phyloP scores from a whole-genome alignment of 2,797 vertebrate genomes.

The Clarias platycephalus region DNA sequence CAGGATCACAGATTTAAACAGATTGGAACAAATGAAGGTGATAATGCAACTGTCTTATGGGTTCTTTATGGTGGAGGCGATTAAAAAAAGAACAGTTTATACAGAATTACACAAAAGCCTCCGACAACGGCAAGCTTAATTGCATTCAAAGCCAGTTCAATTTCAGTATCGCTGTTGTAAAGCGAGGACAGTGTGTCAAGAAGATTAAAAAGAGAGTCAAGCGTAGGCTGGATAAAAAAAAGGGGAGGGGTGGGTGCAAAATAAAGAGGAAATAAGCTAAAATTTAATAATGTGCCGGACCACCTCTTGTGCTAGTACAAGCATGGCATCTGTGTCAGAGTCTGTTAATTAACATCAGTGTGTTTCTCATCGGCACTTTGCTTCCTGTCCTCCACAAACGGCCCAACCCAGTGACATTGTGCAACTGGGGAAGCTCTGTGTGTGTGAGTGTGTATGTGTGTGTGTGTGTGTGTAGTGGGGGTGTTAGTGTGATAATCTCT shows the following conservation, averaged over 20 bases:
- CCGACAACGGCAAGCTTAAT: conserved; percentile 70
- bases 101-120: conserved; percentile 70
- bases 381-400: conserved; percentile 74
- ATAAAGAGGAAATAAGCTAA: conserved; percentile 77
- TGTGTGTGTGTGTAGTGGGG: conserved; percentile 45
- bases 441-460: conserved; percentile 46
- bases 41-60: conserved; percentile 66
- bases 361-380: conserved; percentile 77
- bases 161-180: conserved; percentile 61
- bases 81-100: conserved; percentile 62
- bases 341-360: conserved; percentile 85
- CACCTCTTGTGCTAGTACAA: conserved; percentile 81
- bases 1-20: conserved; percentile 69
- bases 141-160: conserved; percentile 64
- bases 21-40: conserved; percentile 73
- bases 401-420: conserved; percentile 70
- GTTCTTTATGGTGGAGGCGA: conserved; percentile 51
- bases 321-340: conserved; percentile 83
- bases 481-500: conserved; percentile 78
- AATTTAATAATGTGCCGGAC: conserved; percentile 81
- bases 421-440: conserved; percentile 62
- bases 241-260: conserved; percentile 41
- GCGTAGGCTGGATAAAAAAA: conserved; percentile 61
- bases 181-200: conserved; percentile 72
- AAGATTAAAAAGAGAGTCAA: conserved; percentile 73